These are phyloP conservation scores for Gouania willdenowi DNA, from an alignment of 2,797 vertebrate genomes.

Conservation along the genomic window DNA sequence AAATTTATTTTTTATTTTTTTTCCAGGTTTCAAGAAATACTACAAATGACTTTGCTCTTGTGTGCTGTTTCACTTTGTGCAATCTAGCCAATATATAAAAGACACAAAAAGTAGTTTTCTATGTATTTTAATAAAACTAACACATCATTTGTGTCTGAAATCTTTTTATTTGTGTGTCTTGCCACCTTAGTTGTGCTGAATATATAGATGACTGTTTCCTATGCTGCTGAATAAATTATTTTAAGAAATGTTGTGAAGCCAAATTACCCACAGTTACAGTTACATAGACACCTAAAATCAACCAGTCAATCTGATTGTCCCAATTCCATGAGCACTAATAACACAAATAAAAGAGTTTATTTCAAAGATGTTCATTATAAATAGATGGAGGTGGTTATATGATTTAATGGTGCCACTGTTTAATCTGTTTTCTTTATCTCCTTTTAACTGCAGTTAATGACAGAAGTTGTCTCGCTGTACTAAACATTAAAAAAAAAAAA, in stretches of 20 bases:
- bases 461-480: too few species aligned
- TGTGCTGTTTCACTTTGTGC: slow-evolving; percentile 79
- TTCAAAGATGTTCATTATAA: too few species aligned
- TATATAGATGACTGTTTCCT: slow-evolving; percentile 20
- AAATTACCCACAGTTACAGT: too few species aligned
- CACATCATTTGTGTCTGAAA: slow-evolving; percentile 79
- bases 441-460: too few species aligned
- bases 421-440: too few species aligned
- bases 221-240: slow-evolving; percentile 35
- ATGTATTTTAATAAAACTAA: slow-evolving; percentile 88
- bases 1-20: slow-evolving; percentile 47
- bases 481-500: too few species aligned
- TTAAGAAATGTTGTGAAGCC: slow-evolving; percentile 40
- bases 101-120: slow-evolving; percentile 83
- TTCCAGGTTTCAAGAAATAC: slow-evolving; percentile 62
- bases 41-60: slow-evolving; percentile 63
- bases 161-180: slow-evolving; percentile 75
- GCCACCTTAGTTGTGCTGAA: slow-evolving; percentile 57
- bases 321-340: too few species aligned
- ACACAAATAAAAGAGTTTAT: too few species aligned
- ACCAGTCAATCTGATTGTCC: too few species aligned
- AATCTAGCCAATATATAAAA: slow-evolving; percentile 73
- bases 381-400: too few species aligned
- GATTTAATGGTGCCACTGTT: too few species aligned
- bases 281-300: too few species aligned